A percentile compares a stretch with the other conserved stretches of the same genome.
phyloP scores from a whole-genome alignment of 2,113 vertebrate genomes.

The Chroicocephalus ridibundus region DNA sequence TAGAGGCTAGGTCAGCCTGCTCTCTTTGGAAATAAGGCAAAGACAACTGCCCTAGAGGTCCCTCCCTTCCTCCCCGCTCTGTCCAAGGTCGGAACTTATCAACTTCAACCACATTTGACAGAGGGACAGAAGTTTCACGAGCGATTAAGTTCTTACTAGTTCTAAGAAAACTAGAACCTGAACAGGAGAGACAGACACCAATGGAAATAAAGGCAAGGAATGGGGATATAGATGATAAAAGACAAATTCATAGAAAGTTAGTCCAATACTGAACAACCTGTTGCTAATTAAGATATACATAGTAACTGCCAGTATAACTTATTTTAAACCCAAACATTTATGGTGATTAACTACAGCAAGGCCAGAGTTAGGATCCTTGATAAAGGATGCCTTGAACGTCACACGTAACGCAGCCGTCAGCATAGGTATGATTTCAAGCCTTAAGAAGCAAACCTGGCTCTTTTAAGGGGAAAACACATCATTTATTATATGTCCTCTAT shows the following conservation, averaged over 20 bases:
- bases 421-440: background rate
- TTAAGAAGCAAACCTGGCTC: background rate
- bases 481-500: background rate
- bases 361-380: background rate
- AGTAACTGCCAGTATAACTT: background rate
- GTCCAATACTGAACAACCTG: background rate
- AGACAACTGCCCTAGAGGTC: background rate
- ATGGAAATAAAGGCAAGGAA: background rate
- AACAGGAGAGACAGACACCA: background rate
- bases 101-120: background rate
- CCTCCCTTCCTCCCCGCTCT: background rate
- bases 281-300: background rate
- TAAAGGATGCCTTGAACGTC: background rate
- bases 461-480: background rate
- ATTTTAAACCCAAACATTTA: constrained; percentile 15
- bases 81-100: background rate
- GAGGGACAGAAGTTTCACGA: constrained; percentile 20
- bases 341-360: background rate
- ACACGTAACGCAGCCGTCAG: background rate
- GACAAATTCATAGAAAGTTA: background rate
- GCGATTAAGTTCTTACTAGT: background rate
- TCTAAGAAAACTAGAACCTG: constrained; percentile 20
- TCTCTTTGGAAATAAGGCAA: background rate
- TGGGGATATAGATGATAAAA: background rate
- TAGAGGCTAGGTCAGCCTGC: background rate